Conservation (phyloP, 2,113 vertebrate genomes). For the Oryzias melastigma region DNA sequence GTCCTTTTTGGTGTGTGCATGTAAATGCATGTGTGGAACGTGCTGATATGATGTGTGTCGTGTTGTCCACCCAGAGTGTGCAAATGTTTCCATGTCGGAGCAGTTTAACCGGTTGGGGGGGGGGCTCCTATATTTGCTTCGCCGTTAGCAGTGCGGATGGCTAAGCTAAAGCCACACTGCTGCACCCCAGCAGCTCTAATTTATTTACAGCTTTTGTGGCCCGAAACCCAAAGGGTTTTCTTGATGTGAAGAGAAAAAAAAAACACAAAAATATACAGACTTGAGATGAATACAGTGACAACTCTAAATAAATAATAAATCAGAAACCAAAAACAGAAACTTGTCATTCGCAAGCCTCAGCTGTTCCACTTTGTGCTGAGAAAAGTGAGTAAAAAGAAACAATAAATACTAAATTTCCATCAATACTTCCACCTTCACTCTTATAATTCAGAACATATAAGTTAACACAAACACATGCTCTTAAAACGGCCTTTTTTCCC, state of each 20-base stretch:
- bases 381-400: conserved; percentile 57
- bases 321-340: conserved; percentile 23
- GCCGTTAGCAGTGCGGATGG: conserved; percentile 41
- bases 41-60: conserved; percentile 39
- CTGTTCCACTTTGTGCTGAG: conserved; percentile 25
- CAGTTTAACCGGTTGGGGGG: conserved; percentile 36
- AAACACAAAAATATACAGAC: conserved; percentile 64
- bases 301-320: conserved; percentile 52
- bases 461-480: conserved; percentile 70
- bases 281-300: conserved; percentile 50
- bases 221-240: conserved; percentile 43
- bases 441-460: conserved; percentile 67
- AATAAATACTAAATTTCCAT: conserved; percentile 65
- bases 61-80: conserved; percentile 23
- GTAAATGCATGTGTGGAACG: conserved; percentile 53
- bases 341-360: conserved; percentile 46
- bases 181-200: conserved; percentile 36
- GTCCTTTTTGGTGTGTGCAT: conserved; percentile 53
- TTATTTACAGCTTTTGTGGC: conserved; percentile 70
- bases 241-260: conserved; percentile 25
- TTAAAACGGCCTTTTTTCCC: conserved; percentile 36
- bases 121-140: conserved; percentile 48
- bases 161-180: conserved; percentile 46
- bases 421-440: conserved; percentile 65
- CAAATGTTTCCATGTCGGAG: conserved; percentile 38